Base-by-base conservation (phyloP, 37 sponge, comb jelly and placozoan species). In the Chondrilla cf. caribensis region DNA sequence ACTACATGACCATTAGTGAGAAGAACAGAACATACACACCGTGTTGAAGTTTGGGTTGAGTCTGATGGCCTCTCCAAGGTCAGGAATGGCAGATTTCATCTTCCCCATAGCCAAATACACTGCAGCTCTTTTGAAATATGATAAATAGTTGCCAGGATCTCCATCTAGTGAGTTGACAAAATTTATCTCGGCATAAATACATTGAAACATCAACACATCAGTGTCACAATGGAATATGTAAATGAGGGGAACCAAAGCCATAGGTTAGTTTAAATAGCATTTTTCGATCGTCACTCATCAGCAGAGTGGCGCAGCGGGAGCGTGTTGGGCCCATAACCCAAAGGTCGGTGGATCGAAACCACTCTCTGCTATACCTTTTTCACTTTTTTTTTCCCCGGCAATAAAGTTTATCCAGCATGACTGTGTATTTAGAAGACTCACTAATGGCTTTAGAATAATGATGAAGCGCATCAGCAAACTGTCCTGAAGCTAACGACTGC, bases 241-340 rank as follows among this genome's bases (percentile, higher is more conserved):
- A 24, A 19, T 31, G 18, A 24, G 19, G 21, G 17, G 17, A 68
- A 29, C 29, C 18, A 19, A 68, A 18, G 21, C 8, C 11, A 79
- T n/a, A n/a, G n/a, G 11, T 47, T 47, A 11, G 51, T 47, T 47
- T 47, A 47, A 47, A 11, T 47, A 47, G 51, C 51, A 40, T 17
- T 39, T 40, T 73, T 73, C 2, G 9, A 73, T 21, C 2, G 15
- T 73, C 9, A 21, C 2, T 24, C 8, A 15, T 15, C 76, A 92
- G 92, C 92, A 92, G 92, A 92, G 92, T 92, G 92, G 92, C 92
- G 92, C 92, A 92, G 93, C 86, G 93, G 93, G 84, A 92, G 93
- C 93, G 93, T 92, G 93, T 88, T 92, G 93, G 93, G 93, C 93
- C 89, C 93, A 92, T 92, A 92, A 92, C 93, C 93, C 93, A 92